Evolutionary conservation across 64 coral and sea anemone genomes (phyloP).

Genomic region (Anthopleura sola): DNA sequence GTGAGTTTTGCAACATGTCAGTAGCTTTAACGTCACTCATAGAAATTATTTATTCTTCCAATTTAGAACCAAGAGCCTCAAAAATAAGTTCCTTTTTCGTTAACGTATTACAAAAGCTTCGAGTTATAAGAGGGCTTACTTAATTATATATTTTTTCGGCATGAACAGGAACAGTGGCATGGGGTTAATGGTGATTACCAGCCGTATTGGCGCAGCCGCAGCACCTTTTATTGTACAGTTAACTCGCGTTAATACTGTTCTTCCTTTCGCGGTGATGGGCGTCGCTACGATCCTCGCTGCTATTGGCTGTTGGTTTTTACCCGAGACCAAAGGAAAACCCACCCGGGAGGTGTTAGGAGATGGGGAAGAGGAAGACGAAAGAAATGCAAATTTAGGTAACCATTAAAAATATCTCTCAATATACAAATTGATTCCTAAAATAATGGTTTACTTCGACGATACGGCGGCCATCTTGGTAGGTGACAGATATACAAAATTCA

Average conservation of each 20-base stretch:
- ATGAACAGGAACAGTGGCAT: conserved; percentile 66
- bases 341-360: conserved; percentile 70
- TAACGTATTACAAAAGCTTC: no score
- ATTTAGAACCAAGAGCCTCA: no score
- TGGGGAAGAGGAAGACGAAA: not conserved
- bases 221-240: conserved; percentile 59
- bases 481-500: no score
- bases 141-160: not conserved
- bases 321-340: conserved; percentile 42
- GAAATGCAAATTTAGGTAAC: not conserved
- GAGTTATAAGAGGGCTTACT: no score
- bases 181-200: conserved; percentile 45
- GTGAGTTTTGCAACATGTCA: no score
- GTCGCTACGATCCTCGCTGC: conserved; percentile 43
- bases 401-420: not conserved
- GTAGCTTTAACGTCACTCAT: no score
- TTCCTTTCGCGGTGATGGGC: conserved; percentile 72
- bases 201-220: conserved; percentile 59
- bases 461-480: no score
- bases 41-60: no score
- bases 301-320: conserved; percentile 51
- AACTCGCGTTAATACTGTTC: conserved; percentile 43
- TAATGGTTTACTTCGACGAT: no score
- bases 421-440: not conserved
- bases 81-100: no score